A percentile compares a stretch with the other conserved stretches of the same genome.
phyloP scores from a whole-genome alignment of 53 echinoderm and acorn worm species.

The Temnopleurus reevesii region DNA sequence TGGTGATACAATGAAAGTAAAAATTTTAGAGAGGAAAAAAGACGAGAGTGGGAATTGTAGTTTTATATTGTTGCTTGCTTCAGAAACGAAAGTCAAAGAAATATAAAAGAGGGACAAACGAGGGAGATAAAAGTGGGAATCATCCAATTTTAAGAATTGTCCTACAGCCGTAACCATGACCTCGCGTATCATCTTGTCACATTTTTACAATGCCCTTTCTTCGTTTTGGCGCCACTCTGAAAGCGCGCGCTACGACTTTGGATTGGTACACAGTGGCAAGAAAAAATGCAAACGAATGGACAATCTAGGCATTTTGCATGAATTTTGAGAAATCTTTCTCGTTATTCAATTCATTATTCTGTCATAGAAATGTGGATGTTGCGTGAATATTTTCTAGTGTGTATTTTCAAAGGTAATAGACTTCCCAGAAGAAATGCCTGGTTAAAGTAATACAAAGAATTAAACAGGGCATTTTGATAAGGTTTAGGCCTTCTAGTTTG shows the following conservation, averaged over 20 bases:
- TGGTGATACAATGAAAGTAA: neutral
- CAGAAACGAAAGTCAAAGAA: neutral
- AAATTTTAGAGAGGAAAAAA: neutral
- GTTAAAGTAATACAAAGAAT: too few relatives aligned
- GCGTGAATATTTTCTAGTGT: too few relatives aligned
- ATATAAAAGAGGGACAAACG: neutral
- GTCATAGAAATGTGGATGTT: too few relatives aligned
- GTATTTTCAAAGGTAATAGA: too few relatives aligned
- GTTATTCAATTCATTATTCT: too few relatives aligned
- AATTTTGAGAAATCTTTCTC: too few relatives aligned
- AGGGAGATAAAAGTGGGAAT: neutral
- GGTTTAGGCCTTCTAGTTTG: too few relatives aligned
- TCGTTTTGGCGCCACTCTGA: conserved; percentile 46
- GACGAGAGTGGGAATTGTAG: neutral
- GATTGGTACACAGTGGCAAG: neutral
- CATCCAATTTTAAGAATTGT: neutral
- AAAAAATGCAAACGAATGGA: too few relatives aligned
- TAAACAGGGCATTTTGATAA: too few relatives aligned
- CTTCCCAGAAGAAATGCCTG: too few relatives aligned
- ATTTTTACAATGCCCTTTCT: conserved; percentile 24
- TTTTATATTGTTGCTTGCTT: neutral
- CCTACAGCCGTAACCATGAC: conserved; percentile 10
- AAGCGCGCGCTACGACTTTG: conserved; percentile 23
- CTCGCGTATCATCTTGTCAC: conserved; percentile 30
- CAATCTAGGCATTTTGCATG: too few relatives aligned